Conservation (phyloP, 2,113 vertebrate genomes). For the Puffinus mauretanicus region DNA sequence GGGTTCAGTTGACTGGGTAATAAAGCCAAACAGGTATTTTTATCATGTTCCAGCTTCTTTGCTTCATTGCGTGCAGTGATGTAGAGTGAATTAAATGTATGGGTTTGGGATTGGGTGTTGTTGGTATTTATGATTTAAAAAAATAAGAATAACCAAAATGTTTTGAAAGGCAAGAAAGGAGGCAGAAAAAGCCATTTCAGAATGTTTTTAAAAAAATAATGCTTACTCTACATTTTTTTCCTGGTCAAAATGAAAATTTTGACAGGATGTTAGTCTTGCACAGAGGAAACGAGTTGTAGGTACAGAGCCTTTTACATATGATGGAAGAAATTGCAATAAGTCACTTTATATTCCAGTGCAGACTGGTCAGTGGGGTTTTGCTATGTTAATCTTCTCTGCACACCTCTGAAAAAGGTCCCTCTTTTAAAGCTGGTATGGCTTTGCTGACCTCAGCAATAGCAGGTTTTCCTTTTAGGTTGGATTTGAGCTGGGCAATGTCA, state of each 20-base stretch:
- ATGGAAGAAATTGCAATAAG: not conserved
- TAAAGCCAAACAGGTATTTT: not conserved
- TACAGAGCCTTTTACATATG: not conserved
- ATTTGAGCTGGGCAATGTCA: not conserved
- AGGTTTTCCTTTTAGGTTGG: not conserved
- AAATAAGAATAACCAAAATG: not conserved
- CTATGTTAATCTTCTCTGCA: not conserved
- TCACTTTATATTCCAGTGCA: not conserved
- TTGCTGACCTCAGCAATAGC: not conserved
- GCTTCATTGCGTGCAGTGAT: not conserved
- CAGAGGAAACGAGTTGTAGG: not conserved
- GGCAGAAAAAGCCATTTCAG: not conserved
- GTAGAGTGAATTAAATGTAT: not conserved
- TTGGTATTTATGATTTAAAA: not conserved
- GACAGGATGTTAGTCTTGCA: not conserved
- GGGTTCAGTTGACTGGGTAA: not conserved
- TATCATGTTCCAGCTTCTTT: not conserved
- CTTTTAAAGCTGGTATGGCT: not conserved
- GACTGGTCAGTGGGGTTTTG: not conserved
- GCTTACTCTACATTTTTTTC: not conserved
- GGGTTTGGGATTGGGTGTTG: not conserved
- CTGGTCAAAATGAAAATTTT: not conserved
- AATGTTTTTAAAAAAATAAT: not conserved
- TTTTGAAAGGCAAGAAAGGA: constrained; percentile 2
- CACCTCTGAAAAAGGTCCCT: not conserved